Percentiles rank a stretch among this genome's conserved stretches.
phyloP scores from a whole-genome alignment of 2,888 invertebrate genomes.

The Apotomis betuletana region DNA sequence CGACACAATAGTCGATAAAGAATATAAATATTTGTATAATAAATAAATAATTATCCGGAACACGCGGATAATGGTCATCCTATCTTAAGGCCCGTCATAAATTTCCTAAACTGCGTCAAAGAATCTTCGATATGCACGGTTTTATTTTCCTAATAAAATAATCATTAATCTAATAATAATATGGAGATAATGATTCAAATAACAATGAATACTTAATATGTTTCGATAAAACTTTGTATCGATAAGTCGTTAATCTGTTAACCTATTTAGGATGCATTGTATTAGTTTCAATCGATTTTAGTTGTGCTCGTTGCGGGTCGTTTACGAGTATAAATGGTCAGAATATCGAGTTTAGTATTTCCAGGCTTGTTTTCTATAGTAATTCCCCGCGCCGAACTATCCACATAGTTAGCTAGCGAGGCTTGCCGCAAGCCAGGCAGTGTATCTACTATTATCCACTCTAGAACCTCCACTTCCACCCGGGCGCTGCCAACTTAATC shows the following conservation, averaged over 20 bases:
- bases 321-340: not conserved
- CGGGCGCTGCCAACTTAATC: too few species aligned
- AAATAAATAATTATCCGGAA: slow-evolving; percentile 41
- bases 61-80: slow-evolving; percentile 38
- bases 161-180: slow-evolving; percentile 67
- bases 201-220: slow-evolving; percentile 71
- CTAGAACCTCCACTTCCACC: too few species aligned
- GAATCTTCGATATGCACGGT: slow-evolving; percentile 47
- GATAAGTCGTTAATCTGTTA: slow-evolving; percentile 59
- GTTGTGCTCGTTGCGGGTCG: not conserved
- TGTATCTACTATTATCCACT: too few species aligned
- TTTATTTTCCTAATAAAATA: slow-evolving; percentile 54
- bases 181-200: slow-evolving; percentile 58
- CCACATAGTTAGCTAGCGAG: too few species aligned
- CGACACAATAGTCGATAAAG: slow-evolving; percentile 35
- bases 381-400: too few species aligned
- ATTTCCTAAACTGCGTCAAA: slow-evolving; percentile 47
- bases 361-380: not conserved
- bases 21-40: slow-evolving; percentile 39
- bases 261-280: slow-evolving; percentile 50
- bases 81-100: slow-evolving; percentile 42
- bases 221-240: slow-evolving; percentile 58
- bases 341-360: not conserved
- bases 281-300: slow-evolving; percentile 10
- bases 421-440: too few species aligned